Base-by-base conservation (phyloP, 2,888 invertebrate genomes). In the Polyommatus icarus region DNA sequence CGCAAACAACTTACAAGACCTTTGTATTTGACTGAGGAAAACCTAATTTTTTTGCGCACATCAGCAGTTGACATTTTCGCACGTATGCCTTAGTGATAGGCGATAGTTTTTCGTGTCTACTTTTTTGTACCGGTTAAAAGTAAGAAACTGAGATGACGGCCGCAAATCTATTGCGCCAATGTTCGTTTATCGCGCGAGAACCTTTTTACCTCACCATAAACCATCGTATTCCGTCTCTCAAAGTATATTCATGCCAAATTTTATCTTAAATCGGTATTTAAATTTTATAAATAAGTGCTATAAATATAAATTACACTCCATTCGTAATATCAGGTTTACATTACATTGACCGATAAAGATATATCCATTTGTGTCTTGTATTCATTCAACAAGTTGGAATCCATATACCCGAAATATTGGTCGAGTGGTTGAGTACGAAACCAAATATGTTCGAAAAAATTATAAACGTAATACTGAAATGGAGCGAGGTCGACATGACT, bases 391-490 rank as follows among this genome's bases (percentile, higher is more conserved):
- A 32, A 67, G 32, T 29, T 32, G 40, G 20, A 20, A 72, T 72
- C 18, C 32, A 36, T 40, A 18, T 8, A 40, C 10, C 73, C 46
- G 73, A 46, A 73, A 73, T 73, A 10, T 73, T 15, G 46, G 73
- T 73, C 73, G 73, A 73, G 73, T 46, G 46, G 20, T 72, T 67
- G 67, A 29, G 29, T 32, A 67, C 15, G 73, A n/a, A 40, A 20
- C 32, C 73, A 46, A 73, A 46, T 73, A 20, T 73, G 20, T 73
- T 73, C 73, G 24, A 46, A 73, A 73, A 73, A 46, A 46, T 46
- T 73, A 46, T 20, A 73, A 73, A 72, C 40, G n/a, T 46, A 40
- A 20, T 24, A 4, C 15, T 40, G 73, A 73, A 73, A 20, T 40
- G 73, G 24, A 73, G 46, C 46, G 24, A 73, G 73, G 73, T 24